A percentile compares a stretch with the other conserved stretches of the same genome.
These are phyloP conservation scores for Clepsis dumicolana DNA, from an alignment of 2,888 invertebrate species.

Conservation along the genomic window DNA sequence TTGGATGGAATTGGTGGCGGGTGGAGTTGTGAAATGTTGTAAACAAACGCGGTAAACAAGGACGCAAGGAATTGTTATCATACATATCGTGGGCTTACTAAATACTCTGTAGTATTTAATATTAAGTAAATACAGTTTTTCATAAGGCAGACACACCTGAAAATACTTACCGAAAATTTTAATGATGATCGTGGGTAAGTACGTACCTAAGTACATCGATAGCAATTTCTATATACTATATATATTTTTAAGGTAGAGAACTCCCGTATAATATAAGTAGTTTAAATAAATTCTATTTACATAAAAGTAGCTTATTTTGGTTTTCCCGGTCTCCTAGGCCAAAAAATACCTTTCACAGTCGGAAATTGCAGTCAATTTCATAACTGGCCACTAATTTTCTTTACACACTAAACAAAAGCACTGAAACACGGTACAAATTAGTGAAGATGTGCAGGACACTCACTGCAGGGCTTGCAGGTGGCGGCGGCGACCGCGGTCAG, in stretches of 20 bases:
- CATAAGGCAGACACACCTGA: too few relatives aligned
- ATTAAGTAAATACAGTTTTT: too few relatives aligned
- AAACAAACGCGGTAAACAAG: constrained; percentile 25
- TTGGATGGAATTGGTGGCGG: constrained; percentile 32
- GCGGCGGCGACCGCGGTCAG: constrained; percentile 67
- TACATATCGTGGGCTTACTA: too few relatives aligned
- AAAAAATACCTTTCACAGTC: constrained; percentile 18
- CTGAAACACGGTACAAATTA: constrained; percentile 20
- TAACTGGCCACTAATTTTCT: constrained; percentile 10
- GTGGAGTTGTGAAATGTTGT: constrained; percentile 33
- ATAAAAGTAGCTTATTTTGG: neutral
- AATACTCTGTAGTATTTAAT: too few relatives aligned
- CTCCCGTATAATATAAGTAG: too few relatives aligned
- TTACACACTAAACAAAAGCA: constrained; percentile 19
- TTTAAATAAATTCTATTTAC: too few relatives aligned
- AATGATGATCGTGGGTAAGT: too few relatives aligned
- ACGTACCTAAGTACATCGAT: too few relatives aligned
- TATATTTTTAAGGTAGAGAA: too few relatives aligned
- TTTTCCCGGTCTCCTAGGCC: neutral
- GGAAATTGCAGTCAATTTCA: neutral
- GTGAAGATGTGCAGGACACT: constrained; percentile 58
- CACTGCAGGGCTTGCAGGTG: constrained; percentile 83
- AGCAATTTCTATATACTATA: too few relatives aligned
- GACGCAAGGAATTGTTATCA: constrained; percentile 5
- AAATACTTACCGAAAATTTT: neutral